phyloP scores from a whole-genome alignment of 2,888 invertebrate species.

The Escarpia spicata region DNA sequence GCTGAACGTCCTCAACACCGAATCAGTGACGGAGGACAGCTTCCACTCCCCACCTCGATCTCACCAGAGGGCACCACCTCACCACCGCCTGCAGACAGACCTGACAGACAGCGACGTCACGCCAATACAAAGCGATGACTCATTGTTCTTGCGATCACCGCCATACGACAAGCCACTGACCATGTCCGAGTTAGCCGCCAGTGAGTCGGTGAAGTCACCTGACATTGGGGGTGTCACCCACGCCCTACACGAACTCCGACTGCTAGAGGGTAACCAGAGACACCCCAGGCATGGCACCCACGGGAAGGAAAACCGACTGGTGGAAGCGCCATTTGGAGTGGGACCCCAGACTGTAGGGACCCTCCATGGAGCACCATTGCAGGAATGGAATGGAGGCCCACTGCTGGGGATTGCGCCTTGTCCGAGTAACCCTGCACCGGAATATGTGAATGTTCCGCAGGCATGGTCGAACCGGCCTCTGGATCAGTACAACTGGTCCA shows the following conservation, averaged over 20 bases:
- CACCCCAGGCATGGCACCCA: background rate
- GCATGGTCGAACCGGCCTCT: background rate
- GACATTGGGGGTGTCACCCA: background rate
- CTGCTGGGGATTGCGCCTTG: background rate
- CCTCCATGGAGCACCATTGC: background rate
- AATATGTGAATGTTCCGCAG: background rate
- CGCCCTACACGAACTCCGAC: background rate
- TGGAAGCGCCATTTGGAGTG: background rate
- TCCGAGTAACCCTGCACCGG: background rate
- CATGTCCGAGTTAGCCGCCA: conserved; percentile 27
- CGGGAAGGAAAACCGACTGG: background rate
- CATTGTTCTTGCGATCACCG: background rate
- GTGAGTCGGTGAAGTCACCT: background rate
- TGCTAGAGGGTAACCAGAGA: background rate
- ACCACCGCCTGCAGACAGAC: background rate
- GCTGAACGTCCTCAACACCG: conserved; percentile 56
- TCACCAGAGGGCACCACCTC: background rate
- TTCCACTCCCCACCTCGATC: background rate
- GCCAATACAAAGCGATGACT: conserved; percentile 33
- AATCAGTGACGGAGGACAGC: conserved; percentile 27
- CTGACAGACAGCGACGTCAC: conserved; percentile 32
- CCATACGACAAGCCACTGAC: conserved; percentile 26
- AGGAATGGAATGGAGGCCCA: background rate
- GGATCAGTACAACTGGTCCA: background rate
- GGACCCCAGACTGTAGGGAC: background rate